These are phyloP conservation scores for Sterna hirundo DNA, from an alignment of 2,113 vertebrate genomes.

Conservation along the genomic window DNA sequence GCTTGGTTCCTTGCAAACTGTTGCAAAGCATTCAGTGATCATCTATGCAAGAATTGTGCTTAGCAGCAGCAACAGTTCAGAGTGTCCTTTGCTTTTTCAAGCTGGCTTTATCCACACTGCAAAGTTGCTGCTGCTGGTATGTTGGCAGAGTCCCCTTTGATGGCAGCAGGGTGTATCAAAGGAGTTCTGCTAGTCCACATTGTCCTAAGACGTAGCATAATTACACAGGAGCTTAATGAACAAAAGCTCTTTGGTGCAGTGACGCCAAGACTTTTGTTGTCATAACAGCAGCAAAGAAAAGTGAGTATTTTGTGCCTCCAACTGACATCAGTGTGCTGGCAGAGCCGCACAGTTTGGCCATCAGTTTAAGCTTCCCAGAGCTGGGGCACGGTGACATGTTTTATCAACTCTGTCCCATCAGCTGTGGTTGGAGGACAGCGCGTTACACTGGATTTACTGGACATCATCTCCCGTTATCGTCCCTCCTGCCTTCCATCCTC, in stretches of 20 bases:
- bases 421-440: background rate
- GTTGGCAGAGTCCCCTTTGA: background rate
- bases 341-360: background rate
- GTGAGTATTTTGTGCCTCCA: background rate
- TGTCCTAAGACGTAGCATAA: background rate
- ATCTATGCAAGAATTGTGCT: background rate
- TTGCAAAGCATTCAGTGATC: background rate
- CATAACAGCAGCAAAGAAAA: background rate
- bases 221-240: background rate
- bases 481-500: background rate
- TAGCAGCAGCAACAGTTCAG: background rate
- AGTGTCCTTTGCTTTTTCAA: background rate
- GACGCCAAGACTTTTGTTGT: background rate
- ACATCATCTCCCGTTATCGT: background rate
- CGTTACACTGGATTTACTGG: background rate
- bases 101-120: background rate
- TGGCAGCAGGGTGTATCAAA: background rate
- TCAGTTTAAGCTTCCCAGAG: background rate
- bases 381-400: background rate
- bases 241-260: background rate
- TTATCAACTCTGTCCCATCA: background rate
- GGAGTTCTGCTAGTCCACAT: background rate
- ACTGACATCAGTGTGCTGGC: background rate
- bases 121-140: background rate
- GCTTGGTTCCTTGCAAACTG: background rate